Evolutionary conservation across 1,140 invertebrate species (phyloP).

Genomic region (Phortica variegata): DNA sequence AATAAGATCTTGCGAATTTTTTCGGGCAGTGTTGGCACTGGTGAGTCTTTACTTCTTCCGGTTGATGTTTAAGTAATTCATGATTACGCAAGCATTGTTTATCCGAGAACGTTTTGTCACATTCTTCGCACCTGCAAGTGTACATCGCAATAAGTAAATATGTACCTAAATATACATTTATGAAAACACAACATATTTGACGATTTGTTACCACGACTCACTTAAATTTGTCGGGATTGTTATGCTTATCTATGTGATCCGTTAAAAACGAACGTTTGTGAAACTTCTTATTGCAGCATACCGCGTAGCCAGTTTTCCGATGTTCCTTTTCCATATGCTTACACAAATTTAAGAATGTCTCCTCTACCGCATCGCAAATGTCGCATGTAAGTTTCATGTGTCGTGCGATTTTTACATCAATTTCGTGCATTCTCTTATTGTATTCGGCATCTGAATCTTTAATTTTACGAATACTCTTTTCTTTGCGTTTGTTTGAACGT

Average conservation of each 20-base stretch:
- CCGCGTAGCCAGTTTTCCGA: constrained; percentile 36
- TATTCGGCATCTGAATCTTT: constrained; percentile 19
- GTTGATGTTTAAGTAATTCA: constrained; percentile 42
- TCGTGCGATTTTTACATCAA: constrained; percentile 40
- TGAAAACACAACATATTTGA: not conserved
- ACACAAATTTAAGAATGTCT: constrained; percentile 34
- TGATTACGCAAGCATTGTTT: constrained; percentile 50
- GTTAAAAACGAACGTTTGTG: constrained; percentile 43
- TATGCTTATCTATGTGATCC: constrained; percentile 45
- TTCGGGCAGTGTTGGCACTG: constrained; percentile 43
- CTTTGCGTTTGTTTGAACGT: no score
- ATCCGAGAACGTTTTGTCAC: constrained; percentile 40
- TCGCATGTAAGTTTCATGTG: constrained; percentile 46
- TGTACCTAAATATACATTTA: not conserved
- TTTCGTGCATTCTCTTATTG: constrained; percentile 39
- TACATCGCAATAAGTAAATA: no score
- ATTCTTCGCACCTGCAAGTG: constrained; percentile 32
- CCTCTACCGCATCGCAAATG: constrained; percentile 30
- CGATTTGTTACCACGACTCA: constrained; percentile 42
- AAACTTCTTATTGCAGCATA: constrained; percentile 51
- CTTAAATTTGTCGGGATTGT: constrained; percentile 47
- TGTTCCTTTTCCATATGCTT: constrained; percentile 41
- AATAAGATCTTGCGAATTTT: constrained; percentile 41
- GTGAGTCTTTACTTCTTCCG: constrained; percentile 40
- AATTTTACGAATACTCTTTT: no score